Conservation (phyloP, 2,797 vertebrate species). For the Arremon aurantiirostris region DNA sequence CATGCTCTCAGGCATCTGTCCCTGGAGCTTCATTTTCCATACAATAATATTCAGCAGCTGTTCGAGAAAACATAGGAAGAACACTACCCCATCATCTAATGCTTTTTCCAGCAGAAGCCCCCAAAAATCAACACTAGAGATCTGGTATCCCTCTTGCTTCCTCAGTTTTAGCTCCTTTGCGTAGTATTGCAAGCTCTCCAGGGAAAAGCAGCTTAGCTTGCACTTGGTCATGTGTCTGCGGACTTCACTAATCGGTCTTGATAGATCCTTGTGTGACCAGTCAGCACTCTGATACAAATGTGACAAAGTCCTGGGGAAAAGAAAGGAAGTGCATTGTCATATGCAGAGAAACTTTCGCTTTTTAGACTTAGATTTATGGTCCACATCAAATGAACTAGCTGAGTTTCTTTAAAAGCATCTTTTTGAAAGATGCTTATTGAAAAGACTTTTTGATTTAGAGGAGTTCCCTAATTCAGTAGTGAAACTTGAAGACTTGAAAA, state of each 20-base stretch:
- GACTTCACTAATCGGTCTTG: slow-evolving; percentile 37
- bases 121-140: slow-evolving; percentile 76
- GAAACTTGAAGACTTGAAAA: not conserved
- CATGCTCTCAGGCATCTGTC: not conserved
- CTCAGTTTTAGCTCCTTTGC: slow-evolving; percentile 50
- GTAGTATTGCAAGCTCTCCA: slow-evolving; percentile 64
- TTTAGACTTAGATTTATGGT: not conserved
- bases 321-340: not conserved
- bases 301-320: slow-evolving; percentile 47
- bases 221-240: slow-evolving; percentile 69
- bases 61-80: not conserved
- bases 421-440: not conserved
- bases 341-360: not conserved
- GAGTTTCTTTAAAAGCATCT: not conserved
- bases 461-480: not conserved
- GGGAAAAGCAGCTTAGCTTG: slow-evolving; percentile 69
- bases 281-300: slow-evolving; percentile 51
- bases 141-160: slow-evolving; percentile 62
- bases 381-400: not conserved
- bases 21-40: not conserved
- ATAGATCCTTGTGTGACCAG: slow-evolving; percentile 72
- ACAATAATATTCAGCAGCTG: not conserved
- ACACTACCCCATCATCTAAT: slow-evolving; percentile 34
- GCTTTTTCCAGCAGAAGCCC: slow-evolving; percentile 75
- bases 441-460: not conserved